Conservation (phyloP, 2,888 invertebrate species). For the Eristalis tenax region DNA sequence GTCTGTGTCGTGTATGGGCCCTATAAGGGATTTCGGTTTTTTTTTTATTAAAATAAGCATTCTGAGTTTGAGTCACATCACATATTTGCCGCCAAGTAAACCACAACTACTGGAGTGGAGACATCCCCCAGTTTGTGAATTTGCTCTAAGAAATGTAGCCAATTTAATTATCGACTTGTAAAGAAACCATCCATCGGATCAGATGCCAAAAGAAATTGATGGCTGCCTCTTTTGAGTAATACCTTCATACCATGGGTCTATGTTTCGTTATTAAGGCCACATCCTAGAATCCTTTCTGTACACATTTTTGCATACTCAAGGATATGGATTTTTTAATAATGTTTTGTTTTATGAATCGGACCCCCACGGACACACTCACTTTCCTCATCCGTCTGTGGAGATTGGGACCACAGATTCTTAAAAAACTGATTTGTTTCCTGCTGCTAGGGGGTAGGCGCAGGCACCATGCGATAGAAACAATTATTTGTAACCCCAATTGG, state of each 20-base stretch:
- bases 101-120: too few relatives aligned
- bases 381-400: not conserved
- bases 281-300: not conserved
- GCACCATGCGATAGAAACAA: not conserved
- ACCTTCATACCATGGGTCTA: not conserved
- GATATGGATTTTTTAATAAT: not conserved
- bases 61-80: too few relatives aligned
- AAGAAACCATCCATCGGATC: not conserved
- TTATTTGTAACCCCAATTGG: not conserved
- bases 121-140: too few relatives aligned
- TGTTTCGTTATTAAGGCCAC: not conserved
- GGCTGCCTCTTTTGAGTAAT: not conserved
- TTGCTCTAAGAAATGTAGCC: not conserved
- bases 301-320: not conserved
- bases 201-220: not conserved
- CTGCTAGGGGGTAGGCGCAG: not conserved
- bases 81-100: too few relatives aligned
- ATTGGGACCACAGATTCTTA: not conserved
- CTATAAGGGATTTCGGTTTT: too few relatives aligned
- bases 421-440: not conserved
- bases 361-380: not conserved
- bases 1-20: too few relatives aligned
- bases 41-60: too few relatives aligned
- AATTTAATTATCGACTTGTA: not conserved
- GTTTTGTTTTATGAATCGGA: not conserved